These are phyloP conservation scores for Gadopsis bispinosus DNA, from an alignment of 2,797 vertebrate genomes.

Conservation along the genomic window DNA sequence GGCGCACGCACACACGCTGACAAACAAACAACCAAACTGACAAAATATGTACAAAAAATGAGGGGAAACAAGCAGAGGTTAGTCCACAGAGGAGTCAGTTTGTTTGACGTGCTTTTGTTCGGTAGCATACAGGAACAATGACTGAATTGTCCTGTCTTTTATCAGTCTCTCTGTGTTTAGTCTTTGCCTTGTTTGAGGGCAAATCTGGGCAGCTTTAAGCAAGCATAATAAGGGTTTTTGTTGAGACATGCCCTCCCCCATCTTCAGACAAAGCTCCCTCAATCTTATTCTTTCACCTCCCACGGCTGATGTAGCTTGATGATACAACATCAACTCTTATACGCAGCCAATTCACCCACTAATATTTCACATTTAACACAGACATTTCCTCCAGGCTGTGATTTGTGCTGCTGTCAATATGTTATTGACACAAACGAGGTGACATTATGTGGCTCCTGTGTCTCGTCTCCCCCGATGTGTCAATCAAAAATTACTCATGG, in stretches of 20 bases:
- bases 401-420: conserved; percentile 68
- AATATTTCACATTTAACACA: conserved; percentile 68
- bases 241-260: conserved; percentile 51
- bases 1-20: conserved; percentile 7
- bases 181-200: conserved; percentile 39
- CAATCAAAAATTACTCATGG: conserved; percentile 73
- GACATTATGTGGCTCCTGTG: conserved; percentile 61
- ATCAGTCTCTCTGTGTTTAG: conserved; percentile 18
- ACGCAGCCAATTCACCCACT: conserved; percentile 34
- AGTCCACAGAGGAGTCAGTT: conserved; percentile 24
- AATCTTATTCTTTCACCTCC: conserved; percentile 55
- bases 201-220: conserved; percentile 47
- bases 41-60: conserved; percentile 11
- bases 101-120: conserved; percentile 41
- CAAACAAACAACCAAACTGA: conserved; percentile 22
- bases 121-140: conserved; percentile 32
- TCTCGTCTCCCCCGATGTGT: conserved; percentile 53
- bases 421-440: conserved; percentile 72
- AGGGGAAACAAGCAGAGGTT: neutral
- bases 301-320: conserved; percentile 43
- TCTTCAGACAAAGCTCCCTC: conserved; percentile 40
- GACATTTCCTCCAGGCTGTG: conserved; percentile 64
- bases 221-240: conserved; percentile 53
- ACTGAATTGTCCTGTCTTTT: conserved; percentile 40
- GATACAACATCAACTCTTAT: conserved; percentile 36